phyloP scores from a whole-genome alignment of 2,797 vertebrate genomes.

The Eupleurogrammus muticus region DNA sequence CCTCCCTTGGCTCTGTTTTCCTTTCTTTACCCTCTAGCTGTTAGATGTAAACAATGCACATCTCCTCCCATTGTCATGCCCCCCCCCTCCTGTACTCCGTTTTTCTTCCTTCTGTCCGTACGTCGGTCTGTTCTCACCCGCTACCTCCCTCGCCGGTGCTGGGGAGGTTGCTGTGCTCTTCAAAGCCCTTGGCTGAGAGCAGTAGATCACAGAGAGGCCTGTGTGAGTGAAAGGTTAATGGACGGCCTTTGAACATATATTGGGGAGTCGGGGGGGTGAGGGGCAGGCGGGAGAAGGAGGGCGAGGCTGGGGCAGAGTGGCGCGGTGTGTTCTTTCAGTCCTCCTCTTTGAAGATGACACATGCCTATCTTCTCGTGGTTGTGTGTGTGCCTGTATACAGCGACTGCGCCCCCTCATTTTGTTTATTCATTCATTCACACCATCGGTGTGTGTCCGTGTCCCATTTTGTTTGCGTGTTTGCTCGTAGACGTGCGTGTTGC shows the following conservation, averaged over 20 bases:
- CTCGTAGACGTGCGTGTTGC: slow-evolving; percentile 50
- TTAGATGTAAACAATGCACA: slow-evolving; percentile 35
- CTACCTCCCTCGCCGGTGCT: slow-evolving; percentile 37
- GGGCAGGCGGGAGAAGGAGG: slow-evolving; percentile 60
- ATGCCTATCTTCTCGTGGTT: slow-evolving; percentile 48
- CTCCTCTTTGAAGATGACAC: slow-evolving; percentile 78
- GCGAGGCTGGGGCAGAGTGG: slow-evolving; percentile 43
- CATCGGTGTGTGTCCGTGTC: slow-evolving; percentile 24
- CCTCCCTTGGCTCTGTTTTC: slow-evolving; percentile 27
- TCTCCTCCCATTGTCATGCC: slow-evolving; percentile 42
- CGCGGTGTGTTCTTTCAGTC: slow-evolving; percentile 76
- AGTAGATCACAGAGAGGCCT: slow-evolving; percentile 84
- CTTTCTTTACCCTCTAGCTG: slow-evolving; percentile 22
- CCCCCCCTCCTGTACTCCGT: slow-evolving; percentile 15
- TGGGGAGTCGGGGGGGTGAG: slow-evolving; percentile 68
- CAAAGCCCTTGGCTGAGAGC: slow-evolving; percentile 84
- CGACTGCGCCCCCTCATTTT: slow-evolving; percentile 50
- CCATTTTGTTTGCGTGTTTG: slow-evolving; percentile 63
- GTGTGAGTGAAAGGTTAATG: slow-evolving; percentile 87
- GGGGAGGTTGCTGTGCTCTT: slow-evolving; percentile 72
- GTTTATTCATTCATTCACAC: slow-evolving; percentile 64
- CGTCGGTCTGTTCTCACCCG: slow-evolving; percentile 28
- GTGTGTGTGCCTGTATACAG: slow-evolving; percentile 51
- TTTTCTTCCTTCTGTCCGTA: slow-evolving; percentile 39
- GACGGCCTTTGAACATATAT: slow-evolving; percentile 87